Evolutionary conservation across 1,140 invertebrate species (phyloP).

Genomic region (Drosophila bocki): DNA sequence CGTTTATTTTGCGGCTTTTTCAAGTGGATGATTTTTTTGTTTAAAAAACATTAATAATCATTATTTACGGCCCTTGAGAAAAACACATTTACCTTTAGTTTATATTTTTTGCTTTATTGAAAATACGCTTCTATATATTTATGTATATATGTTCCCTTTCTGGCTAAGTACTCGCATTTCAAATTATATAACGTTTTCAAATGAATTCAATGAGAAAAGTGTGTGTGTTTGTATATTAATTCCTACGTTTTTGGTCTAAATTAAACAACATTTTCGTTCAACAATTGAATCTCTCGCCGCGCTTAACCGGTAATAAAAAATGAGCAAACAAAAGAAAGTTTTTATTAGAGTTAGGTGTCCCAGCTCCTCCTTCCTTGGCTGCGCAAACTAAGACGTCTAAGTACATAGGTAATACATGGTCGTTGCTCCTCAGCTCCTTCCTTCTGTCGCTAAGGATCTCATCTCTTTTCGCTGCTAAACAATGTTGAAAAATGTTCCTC

Average conservation of each 20-base stretch:
- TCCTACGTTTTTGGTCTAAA: constrained; percentile 63
- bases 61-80: background rate
- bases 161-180: constrained; percentile 64
- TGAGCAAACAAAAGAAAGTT: constrained; percentile 61
- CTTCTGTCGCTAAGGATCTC: constrained; percentile 1
- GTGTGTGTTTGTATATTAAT: constrained; percentile 50
- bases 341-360: constrained; percentile 33
- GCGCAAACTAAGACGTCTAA: constrained; percentile 45
- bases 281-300: constrained; percentile 57
- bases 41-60: no score
- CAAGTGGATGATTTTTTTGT: no score
- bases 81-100: constrained; percentile 23
- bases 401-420: constrained; percentile 74
- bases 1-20: no score
- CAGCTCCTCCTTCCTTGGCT: constrained; percentile 25
- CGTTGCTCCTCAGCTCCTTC: constrained; percentile 35
- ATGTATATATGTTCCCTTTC: constrained; percentile 59
- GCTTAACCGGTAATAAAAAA: constrained; percentile 52
- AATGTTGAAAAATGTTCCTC: constrained; percentile 49
- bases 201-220: constrained; percentile 57
- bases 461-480: constrained; percentile 43
- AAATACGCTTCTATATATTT: constrained; percentile 76
- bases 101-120: constrained; percentile 74
- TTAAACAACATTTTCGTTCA: constrained; percentile 71
- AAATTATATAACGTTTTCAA: constrained; percentile 54